Base-by-base conservation (phyloP, 2,797 vertebrate genomes). In the Micromesistius poutassou region DNA sequence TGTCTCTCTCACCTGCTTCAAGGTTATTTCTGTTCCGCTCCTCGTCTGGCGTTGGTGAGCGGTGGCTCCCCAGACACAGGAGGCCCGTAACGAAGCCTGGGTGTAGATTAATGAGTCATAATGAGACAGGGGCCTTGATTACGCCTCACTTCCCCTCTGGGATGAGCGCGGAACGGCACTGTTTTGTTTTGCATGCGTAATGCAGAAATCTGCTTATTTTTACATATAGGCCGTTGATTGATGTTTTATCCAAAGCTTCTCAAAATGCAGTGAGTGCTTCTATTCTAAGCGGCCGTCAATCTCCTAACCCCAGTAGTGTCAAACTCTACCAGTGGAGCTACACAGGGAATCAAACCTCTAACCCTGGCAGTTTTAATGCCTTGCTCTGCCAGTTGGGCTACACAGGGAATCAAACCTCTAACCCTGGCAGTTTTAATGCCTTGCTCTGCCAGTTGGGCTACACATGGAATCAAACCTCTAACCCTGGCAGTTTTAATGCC, bases 71-170 rank as follows among this genome's bases (percentile, higher is more conserved):
- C n/a, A 8, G 55, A 19, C 55, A 4, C 55, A 62, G 19, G 55
- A 62, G 55, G 55, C 55, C 55, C 22, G 22, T 62, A 62, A 62
- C 22, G 22, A 62, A 62, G 22, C 55, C 55, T 62, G 19, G 55
- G 55, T 62, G 22, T 62, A n/a, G 55, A 62, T 62, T 62, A 62
- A 62, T 62, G 55, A 62, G 55, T 62, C 55, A n/a, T 62, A 62
- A 62, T 62, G 55, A 62, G 55, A 62, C 55, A n/a, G 7, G 22
- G 55, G 55, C 55, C 55, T 25, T 62, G 55, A 62, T 62, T 62
- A 62, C 55, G 55, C 22, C 55, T n/a, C 2, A 8, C 22, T 62
- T 8, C 55, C 55, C 22, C 22, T 62, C 55, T 25, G 55, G 55
- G 55, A 62, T 25, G 55, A 25, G 55, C 22, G 14, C 55, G 6